phyloP scores from a whole-genome alignment of 2,888 invertebrate species.

The Papilio gigon region DNA sequence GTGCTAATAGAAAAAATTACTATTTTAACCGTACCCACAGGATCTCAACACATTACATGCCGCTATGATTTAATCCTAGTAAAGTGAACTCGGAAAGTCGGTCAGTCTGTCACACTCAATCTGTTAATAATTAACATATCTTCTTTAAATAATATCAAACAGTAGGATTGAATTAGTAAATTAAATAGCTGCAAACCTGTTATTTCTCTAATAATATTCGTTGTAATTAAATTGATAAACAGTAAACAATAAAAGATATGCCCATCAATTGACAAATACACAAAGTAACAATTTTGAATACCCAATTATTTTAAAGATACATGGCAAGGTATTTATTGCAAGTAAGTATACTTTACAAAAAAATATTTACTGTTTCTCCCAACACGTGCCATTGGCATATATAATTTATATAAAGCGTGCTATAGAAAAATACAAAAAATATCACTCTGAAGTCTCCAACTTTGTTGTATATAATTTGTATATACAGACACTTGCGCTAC shows the following conservation, averaged over 20 bases:
- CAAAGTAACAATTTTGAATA: too few species aligned
- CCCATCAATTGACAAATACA: too few species aligned
- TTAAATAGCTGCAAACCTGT: too few species aligned
- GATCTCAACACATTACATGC: background rate
- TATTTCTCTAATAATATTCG: too few species aligned
- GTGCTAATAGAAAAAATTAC: background rate
- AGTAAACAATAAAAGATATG: too few species aligned
- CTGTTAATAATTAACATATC: background rate
- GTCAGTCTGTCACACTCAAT: too few species aligned
- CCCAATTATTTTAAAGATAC: too few species aligned
- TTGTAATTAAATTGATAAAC: too few species aligned
- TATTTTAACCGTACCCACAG: background rate
- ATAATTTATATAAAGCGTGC: constrained; percentile 15
- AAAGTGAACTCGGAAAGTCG: background rate
- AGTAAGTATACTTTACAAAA: background rate
- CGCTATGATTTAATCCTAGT: background rate
- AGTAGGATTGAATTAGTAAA: background rate
- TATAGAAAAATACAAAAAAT: constrained; percentile 48
- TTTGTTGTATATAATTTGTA: constrained; percentile 38
- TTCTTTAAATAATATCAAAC: background rate
- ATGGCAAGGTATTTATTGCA: background rate
- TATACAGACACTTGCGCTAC: constrained; percentile 48
- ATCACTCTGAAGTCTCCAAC: constrained; percentile 47
- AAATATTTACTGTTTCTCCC: background rate
- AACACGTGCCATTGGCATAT: background rate